Evolutionary conservation across 2,113 vertebrate species (phyloP), one percentile per base, ranked within the genome.

Genomic region (Rhipidura dahli): DNA sequence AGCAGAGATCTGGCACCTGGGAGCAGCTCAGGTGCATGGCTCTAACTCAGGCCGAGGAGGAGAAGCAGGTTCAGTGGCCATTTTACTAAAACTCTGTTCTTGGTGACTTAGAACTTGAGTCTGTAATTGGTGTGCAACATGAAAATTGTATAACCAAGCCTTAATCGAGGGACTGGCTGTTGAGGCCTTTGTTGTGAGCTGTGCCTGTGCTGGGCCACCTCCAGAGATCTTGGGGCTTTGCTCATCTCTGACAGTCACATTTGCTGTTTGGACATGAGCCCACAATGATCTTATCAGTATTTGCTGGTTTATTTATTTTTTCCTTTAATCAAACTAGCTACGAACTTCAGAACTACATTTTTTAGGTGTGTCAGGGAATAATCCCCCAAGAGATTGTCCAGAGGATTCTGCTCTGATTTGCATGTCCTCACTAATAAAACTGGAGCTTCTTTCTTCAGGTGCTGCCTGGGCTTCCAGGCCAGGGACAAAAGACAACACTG

Each of bases 21-120:
- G 61, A 45, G 1, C 5, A 0, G 1, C 54, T 59, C 16, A 5
- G 33, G 11, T 10, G 26, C 3, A 0, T 40, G 9, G 2, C 40
- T 33, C 19, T 14, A 9, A 3, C 49, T 30, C 19, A 35, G 45
- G 22, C 51, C 0, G 6, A 54, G 64, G 42, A 49, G 42, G 39
- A 65, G 54, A 15, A 31, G 49, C 24, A 72, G 30, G 2, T 75
- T 73, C 60, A 49, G n/a, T 44, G 60, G 9, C 19, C 14, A 17
- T 18, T 78, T 37, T 30, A 45, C 40, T 44, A 69, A 69, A 77
- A 24, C 31, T 24, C 2, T 39, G 4, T 33, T 80, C 24, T 21
- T 50, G 42, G 10, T 24, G 28, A 4, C 13, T 69, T 45, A 31
- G 11, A 60, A 19, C 31, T 23, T 5, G 42, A 45, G 26, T 37